These are phyloP conservation scores for Crotalus tigris DNA, from an alignment of 2,113 vertebrate genomes.

Conservation along the genomic window DNA sequence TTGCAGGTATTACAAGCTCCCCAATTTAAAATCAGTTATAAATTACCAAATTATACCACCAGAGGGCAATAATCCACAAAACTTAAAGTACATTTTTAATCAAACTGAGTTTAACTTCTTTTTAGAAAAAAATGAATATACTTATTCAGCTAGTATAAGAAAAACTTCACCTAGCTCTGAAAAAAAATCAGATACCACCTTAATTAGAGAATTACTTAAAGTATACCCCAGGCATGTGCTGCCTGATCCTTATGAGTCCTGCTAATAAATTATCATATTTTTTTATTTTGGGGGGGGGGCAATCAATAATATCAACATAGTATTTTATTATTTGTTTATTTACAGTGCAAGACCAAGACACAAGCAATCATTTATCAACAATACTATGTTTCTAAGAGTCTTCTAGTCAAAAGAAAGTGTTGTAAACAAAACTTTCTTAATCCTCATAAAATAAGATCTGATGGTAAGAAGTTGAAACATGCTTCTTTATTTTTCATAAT, in stretches of 20 bases:
- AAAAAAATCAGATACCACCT: background rate
- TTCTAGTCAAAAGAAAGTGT: background rate
- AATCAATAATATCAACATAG: background rate
- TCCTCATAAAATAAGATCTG: background rate
- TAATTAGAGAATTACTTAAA: background rate
- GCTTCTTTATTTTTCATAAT: background rate
- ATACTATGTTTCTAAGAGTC: background rate
- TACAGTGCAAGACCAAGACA: background rate
- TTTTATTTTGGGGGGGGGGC: background rate
- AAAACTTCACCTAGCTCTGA: background rate
- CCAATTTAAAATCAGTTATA: background rate
- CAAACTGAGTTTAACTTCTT: background rate
- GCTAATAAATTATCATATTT: background rate
- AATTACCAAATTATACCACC: conserved; percentile 47
- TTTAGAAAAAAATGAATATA: background rate
- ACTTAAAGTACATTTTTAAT: background rate
- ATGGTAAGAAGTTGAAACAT: background rate
- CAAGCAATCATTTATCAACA: background rate
- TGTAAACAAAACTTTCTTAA: background rate
- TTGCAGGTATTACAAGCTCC: background rate
- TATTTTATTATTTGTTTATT: background rate
- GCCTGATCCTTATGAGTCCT: background rate
- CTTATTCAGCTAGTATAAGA: background rate
- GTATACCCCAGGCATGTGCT: background rate
- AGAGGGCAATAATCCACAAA: conserved; percentile 61